Percentiles rank a stretch among this genome's conserved stretches.
Evolutionary conservation across 1,140 invertebrate species (phyloP).

Genomic region (Drosophila parabipectinata): DNA sequence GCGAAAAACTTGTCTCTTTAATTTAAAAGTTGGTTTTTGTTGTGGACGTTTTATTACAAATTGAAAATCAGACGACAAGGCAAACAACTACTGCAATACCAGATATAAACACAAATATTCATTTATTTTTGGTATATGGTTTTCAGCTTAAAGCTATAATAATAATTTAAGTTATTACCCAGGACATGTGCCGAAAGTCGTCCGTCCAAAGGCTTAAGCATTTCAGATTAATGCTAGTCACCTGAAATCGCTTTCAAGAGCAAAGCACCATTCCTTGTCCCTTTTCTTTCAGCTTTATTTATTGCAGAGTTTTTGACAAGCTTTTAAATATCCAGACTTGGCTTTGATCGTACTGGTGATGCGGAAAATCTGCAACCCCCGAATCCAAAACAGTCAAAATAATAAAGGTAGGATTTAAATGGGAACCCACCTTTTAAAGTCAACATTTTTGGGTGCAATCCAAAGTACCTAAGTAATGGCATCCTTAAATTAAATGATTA

Average conservation of each 20-base stretch:
- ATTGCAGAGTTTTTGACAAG: constrained; percentile 71
- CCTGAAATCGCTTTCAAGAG: constrained; percentile 32
- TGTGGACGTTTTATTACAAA: neutral
- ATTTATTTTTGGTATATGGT: constrained; percentile 1
- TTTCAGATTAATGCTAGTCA: constrained; percentile 41
- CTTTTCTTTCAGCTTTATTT: constrained; percentile 57
- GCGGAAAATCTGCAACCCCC: constrained; percentile 23
- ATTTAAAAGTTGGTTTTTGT: constrained; percentile 23
- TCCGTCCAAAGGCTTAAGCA: constrained; percentile 36
- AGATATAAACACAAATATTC: no score
- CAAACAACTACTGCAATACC: no score
- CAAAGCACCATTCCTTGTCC: constrained; percentile 8
- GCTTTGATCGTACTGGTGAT: constrained; percentile 66
- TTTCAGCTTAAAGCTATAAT: constrained; percentile 3
- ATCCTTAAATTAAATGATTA: neutral
- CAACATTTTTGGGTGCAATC: no score
- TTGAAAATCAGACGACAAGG: neutral
- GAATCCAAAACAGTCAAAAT: neutral
- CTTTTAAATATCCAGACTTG: constrained; percentile 66
- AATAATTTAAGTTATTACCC: constrained; percentile 17
- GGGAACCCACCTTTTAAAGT: no score
- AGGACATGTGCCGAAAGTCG: constrained; percentile 35
- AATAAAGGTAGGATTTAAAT: no score
- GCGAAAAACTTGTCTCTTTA: constrained; percentile 19
- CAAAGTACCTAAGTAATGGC: no score